phyloP scores from a whole-genome alignment of 2,888 invertebrate species.

The Latheticus oryzae region DNA sequence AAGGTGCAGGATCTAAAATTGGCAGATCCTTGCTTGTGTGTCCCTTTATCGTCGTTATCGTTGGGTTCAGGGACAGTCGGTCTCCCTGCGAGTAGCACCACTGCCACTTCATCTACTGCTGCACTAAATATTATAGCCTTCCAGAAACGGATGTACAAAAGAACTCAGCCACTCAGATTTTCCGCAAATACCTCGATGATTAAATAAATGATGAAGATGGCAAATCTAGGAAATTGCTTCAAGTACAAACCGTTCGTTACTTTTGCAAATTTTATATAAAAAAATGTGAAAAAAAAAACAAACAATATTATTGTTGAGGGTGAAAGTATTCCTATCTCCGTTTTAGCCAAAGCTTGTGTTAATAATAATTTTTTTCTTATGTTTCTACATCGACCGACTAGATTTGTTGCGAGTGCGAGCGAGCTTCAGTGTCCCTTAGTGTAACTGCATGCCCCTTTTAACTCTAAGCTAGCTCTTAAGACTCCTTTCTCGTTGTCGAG shows the following conservation, averaged over 20 bases:
- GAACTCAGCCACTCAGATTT: slow-evolving; percentile 57
- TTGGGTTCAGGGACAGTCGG: slow-evolving; percentile 62
- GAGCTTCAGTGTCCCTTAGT: slow-evolving; percentile 52
- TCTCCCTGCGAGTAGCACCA: slow-evolving; percentile 61
- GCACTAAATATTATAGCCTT: slow-evolving; percentile 59
- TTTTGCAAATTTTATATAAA: slow-evolving; percentile 78
- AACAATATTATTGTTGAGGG: slow-evolving; percentile 65
- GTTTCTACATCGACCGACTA: slow-evolving; percentile 59
- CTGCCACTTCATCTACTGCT: slow-evolving; percentile 59
- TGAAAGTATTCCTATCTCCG: slow-evolving; percentile 62
- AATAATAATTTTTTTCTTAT: no score
- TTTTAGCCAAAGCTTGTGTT: slow-evolving; percentile 55
- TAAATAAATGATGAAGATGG: slow-evolving; percentile 56
- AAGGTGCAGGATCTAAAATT: slow-evolving; percentile 47
- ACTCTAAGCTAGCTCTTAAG: slow-evolving; percentile 34
- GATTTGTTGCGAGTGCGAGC: slow-evolving; percentile 61
- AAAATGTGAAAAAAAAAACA: no score
- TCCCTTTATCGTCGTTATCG: slow-evolving; percentile 54
- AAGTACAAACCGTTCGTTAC: slow-evolving; percentile 79
- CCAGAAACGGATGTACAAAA: slow-evolving; percentile 63
- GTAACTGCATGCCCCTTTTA: slow-evolving; percentile 56
- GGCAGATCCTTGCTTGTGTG: slow-evolving; percentile 40
- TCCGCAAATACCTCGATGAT: slow-evolving; percentile 58
- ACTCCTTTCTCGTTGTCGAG: slow-evolving; percentile 56
- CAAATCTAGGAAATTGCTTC: slow-evolving; percentile 71